phyloP scores from a whole-genome alignment of 1,140 invertebrate genomes.

The Phortica variegata region DNA sequence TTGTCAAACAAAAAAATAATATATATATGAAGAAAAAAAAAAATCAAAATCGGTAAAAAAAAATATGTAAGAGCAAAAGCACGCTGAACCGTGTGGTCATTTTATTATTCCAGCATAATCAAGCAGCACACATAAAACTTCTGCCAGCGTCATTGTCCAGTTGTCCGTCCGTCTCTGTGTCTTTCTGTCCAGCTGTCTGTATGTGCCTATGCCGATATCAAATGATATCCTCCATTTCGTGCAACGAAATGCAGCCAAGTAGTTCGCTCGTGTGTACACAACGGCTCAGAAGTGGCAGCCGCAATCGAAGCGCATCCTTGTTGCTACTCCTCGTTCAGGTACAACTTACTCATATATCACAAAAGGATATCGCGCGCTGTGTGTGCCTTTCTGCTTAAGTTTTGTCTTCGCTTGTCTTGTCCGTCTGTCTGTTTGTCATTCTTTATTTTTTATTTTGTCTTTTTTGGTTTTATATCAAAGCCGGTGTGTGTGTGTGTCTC shows the following conservation, averaged over 20 bases:
- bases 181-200: no score
- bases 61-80: neutral
- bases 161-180: constrained; percentile 27
- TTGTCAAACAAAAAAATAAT: no score
- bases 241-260: neutral
- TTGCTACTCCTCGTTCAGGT: constrained; percentile 39
- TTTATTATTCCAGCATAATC: constrained; percentile 10
- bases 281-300: constrained; percentile 39
- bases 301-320: neutral
- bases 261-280: constrained; percentile 43
- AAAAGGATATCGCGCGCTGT: constrained; percentile 46
- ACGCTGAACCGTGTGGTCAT: constrained; percentile 10
- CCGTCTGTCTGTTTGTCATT: constrained; percentile 12
- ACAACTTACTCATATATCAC: constrained; percentile 57
- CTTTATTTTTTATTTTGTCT: constrained; percentile 30
- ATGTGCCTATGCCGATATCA: constrained; percentile 42
- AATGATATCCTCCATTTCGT: constrained; percentile 40
- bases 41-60: neutral
- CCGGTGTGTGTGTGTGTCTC: no score
- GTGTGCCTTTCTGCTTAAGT: constrained; percentile 53
- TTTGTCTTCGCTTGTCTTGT: no score
- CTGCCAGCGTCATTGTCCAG: constrained; percentile 6
- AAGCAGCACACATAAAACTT: neutral
- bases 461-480: constrained; percentile 18
- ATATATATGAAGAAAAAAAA: constrained; percentile 1